These are phyloP conservation scores for Bufo gargarizans DNA, from an alignment of 2,113 vertebrate species.

Conservation along the genomic window DNA sequence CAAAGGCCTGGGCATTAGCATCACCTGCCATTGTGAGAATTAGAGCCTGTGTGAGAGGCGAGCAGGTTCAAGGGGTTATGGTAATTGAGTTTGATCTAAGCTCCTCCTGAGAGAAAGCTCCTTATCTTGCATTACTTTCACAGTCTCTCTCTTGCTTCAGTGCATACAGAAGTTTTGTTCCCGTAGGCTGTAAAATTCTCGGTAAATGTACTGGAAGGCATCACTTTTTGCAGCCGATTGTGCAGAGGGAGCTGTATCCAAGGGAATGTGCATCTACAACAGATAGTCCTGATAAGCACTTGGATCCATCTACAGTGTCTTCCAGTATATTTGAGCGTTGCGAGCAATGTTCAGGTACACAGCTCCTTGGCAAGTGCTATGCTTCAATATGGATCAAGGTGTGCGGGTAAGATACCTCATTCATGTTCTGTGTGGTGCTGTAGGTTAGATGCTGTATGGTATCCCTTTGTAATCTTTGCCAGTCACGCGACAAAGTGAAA, in stretches of 20 bases:
- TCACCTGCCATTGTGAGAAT: conserved; percentile 14
- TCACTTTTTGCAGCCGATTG: background rate
- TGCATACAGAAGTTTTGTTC: conserved; percentile 26
- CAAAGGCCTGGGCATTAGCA: conserved; percentile 33
- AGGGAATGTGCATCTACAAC: background rate
- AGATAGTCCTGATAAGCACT: background rate
- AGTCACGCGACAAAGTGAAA: conserved; percentile 45
- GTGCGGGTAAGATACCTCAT: conserved; percentile 69
- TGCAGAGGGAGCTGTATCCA: background rate
- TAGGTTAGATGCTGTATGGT: background rate
- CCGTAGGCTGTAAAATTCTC: conserved; percentile 22
- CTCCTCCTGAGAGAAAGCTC: conserved; percentile 69
- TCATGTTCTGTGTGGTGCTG: background rate
- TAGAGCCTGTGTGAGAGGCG: conserved; percentile 9
- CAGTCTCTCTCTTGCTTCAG: conserved; percentile 58
- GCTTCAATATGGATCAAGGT: conserved; percentile 72
- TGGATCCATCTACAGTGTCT: background rate
- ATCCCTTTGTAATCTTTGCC: conserved; percentile 24
- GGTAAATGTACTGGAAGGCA: background rate
- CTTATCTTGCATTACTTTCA: conserved; percentile 69
- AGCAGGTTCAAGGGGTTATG: conserved; percentile 66
- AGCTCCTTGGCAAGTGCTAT: conserved; percentile 76
- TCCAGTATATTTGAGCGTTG: conserved; percentile 46
- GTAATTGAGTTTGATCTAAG: conserved; percentile 78
- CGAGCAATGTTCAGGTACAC: conserved; percentile 77